Conservation (phyloP, 2,888 invertebrate genomes). For the Caenorhabditis sp. region DNA sequence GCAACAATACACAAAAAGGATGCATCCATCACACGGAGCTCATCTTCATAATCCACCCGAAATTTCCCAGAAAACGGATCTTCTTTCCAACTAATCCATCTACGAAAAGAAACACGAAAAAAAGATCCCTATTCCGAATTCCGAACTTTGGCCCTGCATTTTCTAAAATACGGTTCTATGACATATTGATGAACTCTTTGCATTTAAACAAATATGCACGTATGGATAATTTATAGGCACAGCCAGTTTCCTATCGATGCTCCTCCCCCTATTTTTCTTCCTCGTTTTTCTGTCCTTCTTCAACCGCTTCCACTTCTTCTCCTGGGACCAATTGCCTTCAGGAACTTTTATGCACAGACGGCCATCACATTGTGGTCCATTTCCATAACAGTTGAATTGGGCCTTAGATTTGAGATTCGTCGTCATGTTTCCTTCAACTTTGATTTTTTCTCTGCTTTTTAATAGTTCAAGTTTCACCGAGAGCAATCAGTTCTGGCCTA, state of each 20-base stretch:
- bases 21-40: slow-evolving; percentile 21
- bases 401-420: slow-evolving; percentile 21
- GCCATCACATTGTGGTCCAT: slow-evolving; percentile 10
- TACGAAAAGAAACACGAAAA: neutral
- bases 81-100: slow-evolving; percentile 8
- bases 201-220: slow-evolving; percentile 23
- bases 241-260: slow-evolving; percentile 7
- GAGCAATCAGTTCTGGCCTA: neutral
- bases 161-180: neutral
- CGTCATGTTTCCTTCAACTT: neutral
- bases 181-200: slow-evolving; percentile 18
- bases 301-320: slow-evolving; percentile 12
- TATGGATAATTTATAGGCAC: slow-evolving; percentile 21
- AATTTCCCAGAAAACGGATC: slow-evolving; percentile 20
- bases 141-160: neutral
- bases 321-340: slow-evolving; percentile 51
- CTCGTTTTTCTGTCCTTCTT: slow-evolving; percentile 25
- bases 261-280: slow-evolving; percentile 19
- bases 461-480: neutral
- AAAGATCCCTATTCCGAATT: neutral
- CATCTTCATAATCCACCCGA: slow-evolving; percentile 25
- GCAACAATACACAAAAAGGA: slow-evolving; percentile 25
- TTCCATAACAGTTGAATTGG: slow-evolving; percentile 9
- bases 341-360: slow-evolving; percentile 42
- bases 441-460: neutral